phyloP scores from a whole-genome alignment of 2,797 vertebrate genomes.

The Otus scops region DNA sequence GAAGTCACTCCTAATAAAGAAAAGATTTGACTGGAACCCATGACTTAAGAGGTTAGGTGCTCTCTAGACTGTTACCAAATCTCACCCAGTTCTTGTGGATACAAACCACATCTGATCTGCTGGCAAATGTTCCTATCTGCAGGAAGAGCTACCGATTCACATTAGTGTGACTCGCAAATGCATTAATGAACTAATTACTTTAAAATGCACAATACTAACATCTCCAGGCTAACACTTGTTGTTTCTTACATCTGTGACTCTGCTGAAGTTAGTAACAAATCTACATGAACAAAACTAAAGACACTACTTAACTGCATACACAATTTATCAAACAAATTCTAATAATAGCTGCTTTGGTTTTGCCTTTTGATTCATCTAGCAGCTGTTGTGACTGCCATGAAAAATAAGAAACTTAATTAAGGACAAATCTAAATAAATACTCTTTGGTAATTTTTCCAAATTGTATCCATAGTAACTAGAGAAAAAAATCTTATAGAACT shows the following conservation, averaged over 20 bases:
- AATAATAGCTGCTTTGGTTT: background rate
- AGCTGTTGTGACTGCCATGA: background rate
- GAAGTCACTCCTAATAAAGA: background rate
- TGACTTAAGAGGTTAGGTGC: background rate
- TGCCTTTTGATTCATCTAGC: background rate
- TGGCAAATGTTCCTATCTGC: background rate
- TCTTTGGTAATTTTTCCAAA: background rate
- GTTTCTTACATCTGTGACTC: background rate
- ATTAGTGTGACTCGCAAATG: background rate
- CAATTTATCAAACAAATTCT: background rate
- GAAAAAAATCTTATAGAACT: background rate
- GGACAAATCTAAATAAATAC: background rate
- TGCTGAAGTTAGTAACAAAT: background rate
- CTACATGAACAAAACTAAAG: background rate
- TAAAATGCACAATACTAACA: background rate
- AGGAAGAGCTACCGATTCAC: background rate
- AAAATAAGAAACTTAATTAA: background rate
- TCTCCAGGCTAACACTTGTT: background rate
- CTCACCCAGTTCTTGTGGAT: background rate
- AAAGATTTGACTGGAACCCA: background rate
- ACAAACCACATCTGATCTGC: background rate
- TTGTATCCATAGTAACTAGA: background rate
- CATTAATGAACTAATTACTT: slow-evolving; percentile 18
- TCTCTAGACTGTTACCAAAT: background rate
- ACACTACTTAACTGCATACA: background rate